Evolutionary conservation across 2,113 vertebrate genomes (phyloP), one percentile per base, ranked within the genome.

Genomic region (Trinectes maculatus): DNA sequence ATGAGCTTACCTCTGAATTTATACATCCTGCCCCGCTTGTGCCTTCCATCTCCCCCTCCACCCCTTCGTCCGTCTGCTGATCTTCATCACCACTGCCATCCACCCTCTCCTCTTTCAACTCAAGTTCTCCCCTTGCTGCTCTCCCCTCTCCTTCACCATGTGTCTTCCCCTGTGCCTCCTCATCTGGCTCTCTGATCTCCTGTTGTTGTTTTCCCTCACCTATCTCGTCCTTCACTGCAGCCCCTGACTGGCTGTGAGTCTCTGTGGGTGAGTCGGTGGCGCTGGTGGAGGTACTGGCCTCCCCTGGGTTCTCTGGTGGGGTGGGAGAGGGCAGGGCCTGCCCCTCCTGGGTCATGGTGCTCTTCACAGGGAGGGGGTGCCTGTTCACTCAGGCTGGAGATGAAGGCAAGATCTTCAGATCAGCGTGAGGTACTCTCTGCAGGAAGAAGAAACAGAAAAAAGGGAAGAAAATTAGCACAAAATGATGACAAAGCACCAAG

Each of bases 291-390:
- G 63, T 15, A 9, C 46, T 59, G 40, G 74, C 34, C 66, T 90
- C 87, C 63, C n/a, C 64, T 44, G 56, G 74, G 74, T 57, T 88
- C 36, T 89, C 86, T 54, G 88, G 71, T 60, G 86, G 74, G 80
- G 85, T 74, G 77, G 82, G 80, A 77, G 84, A 83, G 79, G 84
- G 84, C 87, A 90, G 89, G 80, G 80, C 82, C 81, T 90, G 91
- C 87, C 91, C 91, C 89, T 93, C 92, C 91, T 92, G 89, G 87
- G 90, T 92, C 93, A 94, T 94, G 89, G 77, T 90, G 89, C 53
- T 81, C 75, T 75, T 79, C 73, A 66, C 83, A 71, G 51, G 25
- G 16, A 46, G 43, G 62, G 31, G 39, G 58, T 10, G 34, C 58
- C 25, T 3, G 77, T 83, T 60, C 44, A 63, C 64, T 80, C 63